phyloP scores from a whole-genome alignment of 2,113 vertebrate genomes.

The Sarotherodon lohbergeri region DNA sequence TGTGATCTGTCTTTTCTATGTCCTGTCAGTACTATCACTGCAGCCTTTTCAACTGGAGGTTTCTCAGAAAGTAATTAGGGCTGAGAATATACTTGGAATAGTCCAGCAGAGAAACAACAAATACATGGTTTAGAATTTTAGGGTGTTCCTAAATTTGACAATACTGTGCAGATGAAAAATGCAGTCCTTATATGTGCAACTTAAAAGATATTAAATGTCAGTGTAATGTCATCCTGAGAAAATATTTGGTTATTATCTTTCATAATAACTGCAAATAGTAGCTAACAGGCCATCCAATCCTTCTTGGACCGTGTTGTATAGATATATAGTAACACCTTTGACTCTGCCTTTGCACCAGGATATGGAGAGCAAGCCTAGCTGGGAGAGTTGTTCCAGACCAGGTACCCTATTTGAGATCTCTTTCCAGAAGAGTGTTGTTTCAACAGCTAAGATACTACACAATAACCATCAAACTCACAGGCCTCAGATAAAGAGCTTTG shows the following conservation, averaged over 20 bases:
- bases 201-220: not conserved
- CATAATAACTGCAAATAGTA: not conserved
- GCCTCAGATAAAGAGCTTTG: not conserved
- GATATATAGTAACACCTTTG: not conserved
- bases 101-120: not conserved
- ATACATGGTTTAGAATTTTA: not conserved
- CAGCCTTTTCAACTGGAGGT: not conserved
- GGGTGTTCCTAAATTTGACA: not conserved
- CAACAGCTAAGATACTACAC: not conserved
- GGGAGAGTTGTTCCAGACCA: not conserved
- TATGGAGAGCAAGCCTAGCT: not conserved
- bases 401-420: not conserved
- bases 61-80: not conserved
- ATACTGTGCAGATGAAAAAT: not conserved
- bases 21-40: not conserved
- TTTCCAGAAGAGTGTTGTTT: not conserved
- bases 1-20: not conserved
- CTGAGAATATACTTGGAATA: not conserved
- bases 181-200: not conserved
- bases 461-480: not conserved
- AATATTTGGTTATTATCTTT: not conserved
- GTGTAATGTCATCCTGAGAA: not conserved
- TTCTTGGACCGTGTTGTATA: not conserved
- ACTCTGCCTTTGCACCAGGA: not conserved
- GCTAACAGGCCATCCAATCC: not conserved